These are phyloP conservation scores for Vanessa atalanta DNA, from an alignment of 1,140 invertebrate species.

Conservation along the genomic window DNA sequence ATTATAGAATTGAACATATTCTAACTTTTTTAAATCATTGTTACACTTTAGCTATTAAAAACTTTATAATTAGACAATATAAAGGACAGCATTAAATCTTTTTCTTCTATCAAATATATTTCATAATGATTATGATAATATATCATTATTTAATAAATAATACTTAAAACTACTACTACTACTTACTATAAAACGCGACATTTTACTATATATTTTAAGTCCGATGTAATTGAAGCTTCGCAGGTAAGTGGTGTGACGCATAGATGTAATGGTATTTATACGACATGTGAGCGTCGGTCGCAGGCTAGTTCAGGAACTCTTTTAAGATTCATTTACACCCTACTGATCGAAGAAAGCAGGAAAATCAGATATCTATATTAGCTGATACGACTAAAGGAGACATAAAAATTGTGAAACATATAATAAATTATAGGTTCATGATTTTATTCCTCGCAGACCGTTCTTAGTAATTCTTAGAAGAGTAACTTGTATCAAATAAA, in stretches of 20 bases:
- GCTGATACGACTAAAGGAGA: conserved; percentile 11
- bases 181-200: conserved; percentile 50
- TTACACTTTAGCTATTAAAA: background rate
- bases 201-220: conserved; percentile 35
- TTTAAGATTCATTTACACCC: conserved; percentile 35
- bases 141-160: background rate
- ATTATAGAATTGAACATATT: no score
- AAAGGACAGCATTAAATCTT: no score
- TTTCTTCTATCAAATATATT: no score
- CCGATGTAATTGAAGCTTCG: conserved; percentile 30
- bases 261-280: conserved; percentile 66
- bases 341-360: conserved; percentile 47
- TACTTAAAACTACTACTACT: conserved; percentile 5
- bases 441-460: no score
- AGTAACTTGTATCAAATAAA: no score
- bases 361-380: conserved; percentile 20
- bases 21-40: background rate
- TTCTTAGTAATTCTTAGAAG: no score
- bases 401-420: no score
- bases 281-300: conserved; percentile 44
- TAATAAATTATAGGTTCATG: no score
- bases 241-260: conserved; percentile 49
- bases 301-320: conserved; percentile 43
- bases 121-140: background rate
- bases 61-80: no score